Base-by-base conservation (phyloP, 2,888 invertebrate genomes). In the Chymomyza procnemis region DNA sequence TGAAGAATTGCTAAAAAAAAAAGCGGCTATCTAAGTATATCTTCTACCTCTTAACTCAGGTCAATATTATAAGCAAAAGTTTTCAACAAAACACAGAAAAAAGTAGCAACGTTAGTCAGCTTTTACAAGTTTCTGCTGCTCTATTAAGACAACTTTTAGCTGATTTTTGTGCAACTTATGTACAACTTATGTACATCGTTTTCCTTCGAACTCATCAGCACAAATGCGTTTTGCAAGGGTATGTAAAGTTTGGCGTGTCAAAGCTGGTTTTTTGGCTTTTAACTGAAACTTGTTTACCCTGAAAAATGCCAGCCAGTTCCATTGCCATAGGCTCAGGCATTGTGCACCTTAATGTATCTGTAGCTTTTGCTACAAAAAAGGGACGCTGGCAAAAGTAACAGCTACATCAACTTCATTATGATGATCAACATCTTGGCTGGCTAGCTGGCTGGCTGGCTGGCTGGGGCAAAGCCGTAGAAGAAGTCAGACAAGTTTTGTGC, bases 201-300 rank as follows among this genome's bases (percentile, higher is more conserved):
- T 26, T 26, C n/a, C n/a, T 26, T 26, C 8, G 6, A 26, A 26
- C 26, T 18, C 34, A 57, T 30, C 16, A 57, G 18, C 18, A 16
- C 57, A 57, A 52, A 18, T 52, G 19, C 8, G 12, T 16, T 52
- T 41, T 14, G 34, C 34, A 41, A 50, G 50, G n/a, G 6, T 8
- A 50, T 19, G 14, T 50, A 50, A 50, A 50, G 6, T 50, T 16
- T 50, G 16, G n/a, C 50, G 18, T 50, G 18, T 50, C 19, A 50
- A 19, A 50, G 50, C 16, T 50, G 50, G 14, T 14, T 47, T 41
- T 34, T 34, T 34, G 34, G 34, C 5, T 6, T 16, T 50, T 16
- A 9, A n/a, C 4, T 50, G 9, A 50, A 59, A 59, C 59, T 59
- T 59, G 59, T 59, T 59, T 46, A 59, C 59, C 47, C 59, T 59